Percentiles rank a stretch among this genome's conserved stretches.
Conservation (phyloP, 2,888 invertebrate genomes). For the Napeogenes sylphis region DNA sequence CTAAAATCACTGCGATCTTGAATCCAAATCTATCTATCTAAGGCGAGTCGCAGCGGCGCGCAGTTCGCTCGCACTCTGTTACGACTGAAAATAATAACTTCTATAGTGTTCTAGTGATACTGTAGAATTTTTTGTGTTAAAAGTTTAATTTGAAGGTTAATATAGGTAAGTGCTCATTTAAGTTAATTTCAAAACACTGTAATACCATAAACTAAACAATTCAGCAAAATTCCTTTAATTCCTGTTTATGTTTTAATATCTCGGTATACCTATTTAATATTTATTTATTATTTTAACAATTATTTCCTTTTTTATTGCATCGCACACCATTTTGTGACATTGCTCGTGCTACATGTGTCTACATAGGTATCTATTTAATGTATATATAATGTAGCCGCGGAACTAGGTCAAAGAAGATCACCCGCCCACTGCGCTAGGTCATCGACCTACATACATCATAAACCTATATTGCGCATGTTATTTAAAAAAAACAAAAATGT, state of each 20-base stretch:
- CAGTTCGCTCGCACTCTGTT: background rate
- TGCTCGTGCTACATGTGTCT: conserved; percentile 6
- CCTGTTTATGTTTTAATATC: too few species aligned
- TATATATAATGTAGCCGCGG: too few species aligned
- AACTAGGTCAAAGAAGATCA: conserved; percentile 46
- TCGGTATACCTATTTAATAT: too few species aligned
- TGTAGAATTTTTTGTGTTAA: background rate
- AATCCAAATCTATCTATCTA: conserved; percentile 24
- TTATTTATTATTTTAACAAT: too few species aligned
- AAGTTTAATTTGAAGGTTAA: too few species aligned
- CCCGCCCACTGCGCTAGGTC: conserved; percentile 38
- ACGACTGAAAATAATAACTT: too few species aligned
- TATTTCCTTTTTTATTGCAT: too few species aligned
- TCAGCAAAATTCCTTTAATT: too few species aligned
- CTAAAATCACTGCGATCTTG: conserved; percentile 10
- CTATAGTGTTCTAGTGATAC: background rate
- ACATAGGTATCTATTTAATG: conserved; percentile 11
- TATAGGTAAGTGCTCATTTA: too few species aligned
- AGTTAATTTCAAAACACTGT: too few species aligned
- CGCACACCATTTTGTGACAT: background rate
- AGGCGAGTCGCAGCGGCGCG: conserved; percentile 22
- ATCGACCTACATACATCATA: conserved; percentile 36
- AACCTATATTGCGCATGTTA: background rate
- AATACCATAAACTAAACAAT: too few species aligned
- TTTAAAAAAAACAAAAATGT: background rate